phyloP scores from a whole-genome alignment of 2,888 invertebrate genomes.

The Synanthedon formicaeformis region DNA sequence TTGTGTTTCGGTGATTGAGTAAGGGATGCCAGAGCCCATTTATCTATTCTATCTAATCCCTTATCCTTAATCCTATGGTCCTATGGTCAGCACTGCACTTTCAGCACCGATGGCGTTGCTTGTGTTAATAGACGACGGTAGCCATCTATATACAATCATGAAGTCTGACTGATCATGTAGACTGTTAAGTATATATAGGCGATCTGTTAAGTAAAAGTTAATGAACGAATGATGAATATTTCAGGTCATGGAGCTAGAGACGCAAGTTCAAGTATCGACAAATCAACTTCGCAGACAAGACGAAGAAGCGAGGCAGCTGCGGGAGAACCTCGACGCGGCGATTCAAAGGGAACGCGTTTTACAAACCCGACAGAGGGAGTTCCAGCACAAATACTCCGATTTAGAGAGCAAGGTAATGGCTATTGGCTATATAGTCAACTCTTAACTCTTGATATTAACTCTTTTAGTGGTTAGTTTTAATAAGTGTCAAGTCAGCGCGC shows the following conservation, averaged over 20 bases:
- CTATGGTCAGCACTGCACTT: too few relatives aligned
- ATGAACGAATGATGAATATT: background rate
- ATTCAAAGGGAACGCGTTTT: conserved; percentile 81
- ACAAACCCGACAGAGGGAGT: conserved; percentile 82
- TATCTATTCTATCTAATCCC: too few relatives aligned
- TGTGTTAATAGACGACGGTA: too few relatives aligned
- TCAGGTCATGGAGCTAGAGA: conserved; percentile 95
- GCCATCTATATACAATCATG: too few relatives aligned
- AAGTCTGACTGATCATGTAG: too few relatives aligned
- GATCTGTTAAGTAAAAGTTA: too few relatives aligned
- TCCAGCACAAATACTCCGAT: conserved; percentile 78
- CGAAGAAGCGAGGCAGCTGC: conserved; percentile 88
- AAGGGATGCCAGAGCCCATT: too few relatives aligned
- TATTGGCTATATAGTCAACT: background rate
- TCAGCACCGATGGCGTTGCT: too few relatives aligned
- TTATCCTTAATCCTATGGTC: too few relatives aligned
- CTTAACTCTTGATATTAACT: too few relatives aligned
- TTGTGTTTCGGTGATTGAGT: too few relatives aligned
- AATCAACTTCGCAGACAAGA: conserved; percentile 92
- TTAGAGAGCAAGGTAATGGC: conserved; percentile 67
- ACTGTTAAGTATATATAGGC: too few relatives aligned
- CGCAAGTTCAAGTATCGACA: conserved; percentile 91
- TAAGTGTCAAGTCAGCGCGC: background rate
- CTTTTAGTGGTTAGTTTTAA: conserved; percentile 2
- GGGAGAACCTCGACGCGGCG: conserved; percentile 82